A percentile compares a stretch with the other conserved stretches of the same genome.
These are phyloP conservation scores for Coregonus suidteri DNA, from an alignment of 2,797 vertebrate genomes.

Conservation along the genomic window DNA sequence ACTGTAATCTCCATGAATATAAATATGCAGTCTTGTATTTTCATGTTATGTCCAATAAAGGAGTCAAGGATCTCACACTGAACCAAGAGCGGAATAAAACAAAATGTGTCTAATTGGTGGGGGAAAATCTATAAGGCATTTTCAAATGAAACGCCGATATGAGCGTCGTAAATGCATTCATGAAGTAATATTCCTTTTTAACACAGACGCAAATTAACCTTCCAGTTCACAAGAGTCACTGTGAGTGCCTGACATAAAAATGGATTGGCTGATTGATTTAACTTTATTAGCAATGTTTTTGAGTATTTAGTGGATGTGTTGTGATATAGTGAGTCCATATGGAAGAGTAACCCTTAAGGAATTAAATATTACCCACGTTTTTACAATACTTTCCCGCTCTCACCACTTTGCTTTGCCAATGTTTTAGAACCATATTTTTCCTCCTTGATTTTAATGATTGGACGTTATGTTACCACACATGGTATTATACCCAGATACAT, in stretches of 20 bases:
- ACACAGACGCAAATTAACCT: slow-evolving; percentile 47
- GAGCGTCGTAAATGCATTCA: slow-evolving; percentile 42
- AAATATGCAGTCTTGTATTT: slow-evolving; percentile 32
- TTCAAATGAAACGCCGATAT: neutral
- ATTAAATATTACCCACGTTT: slow-evolving; percentile 30
- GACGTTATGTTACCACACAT: slow-evolving; percentile 52
- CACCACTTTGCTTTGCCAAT: slow-evolving; percentile 54
- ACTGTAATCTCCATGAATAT: slow-evolving; percentile 2
- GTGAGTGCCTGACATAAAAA: neutral
- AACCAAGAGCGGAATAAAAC: slow-evolving; percentile 20
- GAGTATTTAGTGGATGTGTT: slow-evolving; percentile 40
- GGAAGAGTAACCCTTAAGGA: neutral
- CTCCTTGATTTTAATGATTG: slow-evolving; percentile 53
- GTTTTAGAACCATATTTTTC: slow-evolving; percentile 56
- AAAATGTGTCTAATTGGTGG: neutral
- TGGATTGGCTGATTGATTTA: neutral
- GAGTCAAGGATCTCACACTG: slow-evolving; percentile 53
- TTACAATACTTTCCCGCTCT: slow-evolving; percentile 58
- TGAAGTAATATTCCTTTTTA: slow-evolving; percentile 45
- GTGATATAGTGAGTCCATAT: slow-evolving; percentile 51
- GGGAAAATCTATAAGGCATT: neutral
- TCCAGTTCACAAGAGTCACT: neutral
- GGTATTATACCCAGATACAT: slow-evolving; percentile 60
- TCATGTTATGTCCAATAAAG: slow-evolving; percentile 34
- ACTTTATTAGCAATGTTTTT: neutral